Evolutionary conservation across 2,888 invertebrate species (phyloP).

Genomic region (Germaria angustata): DNA sequence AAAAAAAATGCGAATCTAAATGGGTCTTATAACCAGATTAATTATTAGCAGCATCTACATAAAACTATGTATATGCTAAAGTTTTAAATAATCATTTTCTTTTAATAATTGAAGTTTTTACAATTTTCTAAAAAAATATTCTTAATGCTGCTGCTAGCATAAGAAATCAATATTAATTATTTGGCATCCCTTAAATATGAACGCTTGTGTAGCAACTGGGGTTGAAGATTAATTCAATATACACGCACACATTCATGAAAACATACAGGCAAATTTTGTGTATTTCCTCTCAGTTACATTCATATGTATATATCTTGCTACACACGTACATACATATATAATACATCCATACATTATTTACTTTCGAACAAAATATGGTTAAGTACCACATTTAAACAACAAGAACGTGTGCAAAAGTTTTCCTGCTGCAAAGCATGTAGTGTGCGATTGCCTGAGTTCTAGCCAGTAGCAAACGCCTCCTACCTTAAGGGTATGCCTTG

Average conservation of each 20-base stretch:
- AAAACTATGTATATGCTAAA: too few species aligned
- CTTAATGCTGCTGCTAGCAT: background rate
- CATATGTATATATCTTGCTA: background rate
- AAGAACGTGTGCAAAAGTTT: constrained; percentile 20
- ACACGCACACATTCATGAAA: background rate
- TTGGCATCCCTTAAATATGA: constrained; percentile 55
- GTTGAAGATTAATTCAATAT: constrained; percentile 15
- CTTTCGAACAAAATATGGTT: constrained; percentile 55
- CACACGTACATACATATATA: background rate
- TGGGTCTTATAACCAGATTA: too few species aligned
- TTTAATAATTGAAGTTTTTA: background rate
- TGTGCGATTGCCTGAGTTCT: constrained; percentile 76
- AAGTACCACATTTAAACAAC: constrained; percentile 53
- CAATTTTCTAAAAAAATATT: background rate
- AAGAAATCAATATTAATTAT: constrained; percentile 63
- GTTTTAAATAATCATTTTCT: background rate
- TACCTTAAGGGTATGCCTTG: constrained; percentile 74
- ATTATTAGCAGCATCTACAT: too few species aligned
- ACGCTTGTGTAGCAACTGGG: constrained; percentile 40
- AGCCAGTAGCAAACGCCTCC: constrained; percentile 78
- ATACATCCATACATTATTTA: constrained; percentile 42
- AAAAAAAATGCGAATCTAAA: too few species aligned
- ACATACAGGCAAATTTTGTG: background rate
- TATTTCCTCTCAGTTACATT: background rate
- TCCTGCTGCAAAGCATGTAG: constrained; percentile 28